Base-by-base conservation (phyloP, 1,140 invertebrate species). In the Megathymus violae region DNA sequence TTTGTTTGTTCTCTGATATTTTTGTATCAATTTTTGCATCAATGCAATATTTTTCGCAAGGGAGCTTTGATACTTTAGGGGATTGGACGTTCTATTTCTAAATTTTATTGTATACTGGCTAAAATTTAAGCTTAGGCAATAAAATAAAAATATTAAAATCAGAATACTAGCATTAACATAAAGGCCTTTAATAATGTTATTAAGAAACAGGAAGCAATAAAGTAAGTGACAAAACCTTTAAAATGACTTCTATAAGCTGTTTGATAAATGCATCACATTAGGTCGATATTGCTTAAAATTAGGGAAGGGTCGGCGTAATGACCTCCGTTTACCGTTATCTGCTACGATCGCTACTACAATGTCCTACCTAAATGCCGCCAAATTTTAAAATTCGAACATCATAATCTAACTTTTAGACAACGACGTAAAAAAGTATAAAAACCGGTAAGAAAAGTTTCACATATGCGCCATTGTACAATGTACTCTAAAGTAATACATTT, bases 271-370 rank as follows among this genome's bases (percentile, higher is more conserved):
- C 66, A 80, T 73, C 69, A 48, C 73, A 73, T 80, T 85, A 77
- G 61, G 54, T 68, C 67, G 67, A 80, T 81, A 85, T 77, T 67
- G 67, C 76, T 76, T 69, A 64, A 76, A 85, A 82, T 80, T 80
- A 72, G 63, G 73, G 78, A 72, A 76, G 78, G 82, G 82, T 78
- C 77, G 59, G 64, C 66, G 60, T 87, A 88, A 88, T 90, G 82
- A 83, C 78, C 77, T 9, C 74, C 81, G 75, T 88, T 87, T 90
- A 88, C 78, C 69, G 80, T 88, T 90, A 88, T 86, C 85, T 77
- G 63, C 60, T 66, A 56, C 67, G 67, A 88, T 89, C 79, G 78
- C 80, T 76, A 74, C 81, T 76, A 77, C 67, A 74, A 44, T 59
- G 67, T 61, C 66, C 69, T 62, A 64, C 65, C 70, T 62, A 76